Evolutionary conservation across 2,888 invertebrate genomes (phyloP), one percentile per base, ranked within the genome.

Genomic region (Eucriotettix oculatus): DNA sequence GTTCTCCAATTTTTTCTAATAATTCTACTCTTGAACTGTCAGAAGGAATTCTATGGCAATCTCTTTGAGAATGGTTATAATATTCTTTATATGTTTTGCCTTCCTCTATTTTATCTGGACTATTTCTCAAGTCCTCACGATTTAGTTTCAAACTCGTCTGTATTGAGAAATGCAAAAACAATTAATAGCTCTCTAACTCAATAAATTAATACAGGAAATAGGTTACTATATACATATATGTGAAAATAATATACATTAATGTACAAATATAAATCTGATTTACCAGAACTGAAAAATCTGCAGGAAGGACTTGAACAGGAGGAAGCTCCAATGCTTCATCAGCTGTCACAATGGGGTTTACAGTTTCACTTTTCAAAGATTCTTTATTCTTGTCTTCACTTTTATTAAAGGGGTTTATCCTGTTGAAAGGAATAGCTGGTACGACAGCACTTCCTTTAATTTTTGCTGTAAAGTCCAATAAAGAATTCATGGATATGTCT

Each of bases 271-370:
- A 54, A 17, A 9, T 16, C 10, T 9, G 16, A 42, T n/a, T 40
- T 69, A 61, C 68, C 71, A 63, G 73, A 71, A 60, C 73, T 61
- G 16, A 61, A 54, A 14, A 63, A 42, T 59, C 63, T 12, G 48
- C 12, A 7, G 60, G 43, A 16, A 67, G 54, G 9, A 63, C 75
- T 0, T 81, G 69, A 9, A 83, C 75, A 1, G 84, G 80, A 5
- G 86, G 84, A 56, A 84, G 70, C 72, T 87, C 88, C 68, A 83
- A 79, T 64, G 88, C 88, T 71, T 89, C 89, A 68, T 88, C 87
- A 0, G 86, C 87, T 67, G 78, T 80, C 12, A 77, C 73, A 10
- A 62, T 59, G 7, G 59, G 42, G 42, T 57, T 54, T 42, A 11
- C 16, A 11, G n/a, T 16, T 10, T 48, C 54, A 16, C 56, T 52